These are phyloP conservation scores for Ammodytes marinus DNA, from an alignment of 2,113 vertebrate species.

Conservation along the genomic window DNA sequence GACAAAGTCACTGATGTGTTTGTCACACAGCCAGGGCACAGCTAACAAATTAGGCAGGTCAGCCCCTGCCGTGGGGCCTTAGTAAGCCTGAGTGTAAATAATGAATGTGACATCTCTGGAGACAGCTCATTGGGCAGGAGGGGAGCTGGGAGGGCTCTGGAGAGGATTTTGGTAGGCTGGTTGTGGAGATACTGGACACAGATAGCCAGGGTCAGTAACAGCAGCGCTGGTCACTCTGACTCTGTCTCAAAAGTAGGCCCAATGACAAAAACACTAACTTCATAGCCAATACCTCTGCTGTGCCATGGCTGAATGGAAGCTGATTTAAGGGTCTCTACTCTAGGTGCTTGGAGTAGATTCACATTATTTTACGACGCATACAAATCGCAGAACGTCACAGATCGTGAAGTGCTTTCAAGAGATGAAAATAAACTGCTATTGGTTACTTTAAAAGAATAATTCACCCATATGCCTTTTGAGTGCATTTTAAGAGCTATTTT, in stretches of 20 bases:
- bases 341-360: not conserved
- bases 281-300: slow-evolving; percentile 39
- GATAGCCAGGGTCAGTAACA: slow-evolving; percentile 78
- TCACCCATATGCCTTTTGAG: not conserved
- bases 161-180: slow-evolving; percentile 38
- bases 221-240: slow-evolving; percentile 41
- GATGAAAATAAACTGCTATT: not conserved
- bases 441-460: not conserved
- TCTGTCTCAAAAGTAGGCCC: slow-evolving; percentile 57
- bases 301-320: slow-evolving; percentile 12
- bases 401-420: not conserved
- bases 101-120: slow-evolving; percentile 70
- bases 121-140: slow-evolving; percentile 55
- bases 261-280: slow-evolving; percentile 69
- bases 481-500: not conserved
- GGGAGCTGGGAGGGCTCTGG: not conserved
- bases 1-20: slow-evolving; percentile 9
- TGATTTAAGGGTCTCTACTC: slow-evolving; percentile 1
- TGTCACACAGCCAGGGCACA: slow-evolving; percentile 20
- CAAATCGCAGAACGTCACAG: not conserved
- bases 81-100: slow-evolving; percentile 73
- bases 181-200: slow-evolving; percentile 55
- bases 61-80: slow-evolving; percentile 36
- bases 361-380: not conserved
- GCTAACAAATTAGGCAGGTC: slow-evolving; percentile 50